Evolutionary conservation across 2,888 invertebrate species (phyloP), one percentile per base, ranked within the genome.

Genomic region (Peribatodes rhomboidaria): DNA sequence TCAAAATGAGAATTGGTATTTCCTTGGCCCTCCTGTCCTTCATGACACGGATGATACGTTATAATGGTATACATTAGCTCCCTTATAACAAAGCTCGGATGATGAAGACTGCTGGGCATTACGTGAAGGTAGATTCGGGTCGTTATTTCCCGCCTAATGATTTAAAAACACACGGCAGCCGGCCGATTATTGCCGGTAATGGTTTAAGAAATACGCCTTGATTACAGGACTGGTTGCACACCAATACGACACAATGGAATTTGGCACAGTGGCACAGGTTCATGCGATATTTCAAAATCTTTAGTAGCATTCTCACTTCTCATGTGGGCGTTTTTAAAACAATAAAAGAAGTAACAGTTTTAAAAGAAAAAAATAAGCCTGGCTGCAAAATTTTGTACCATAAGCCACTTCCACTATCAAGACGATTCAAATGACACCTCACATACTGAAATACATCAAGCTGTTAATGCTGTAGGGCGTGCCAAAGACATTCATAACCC

Each of bases 131-230:
- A 44, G 49, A 54, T 67, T 64, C 52, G 44, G 55, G 42, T 56
- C 50, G 65, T 65, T 53, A 67, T 67, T 59, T 55, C 27, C 49
- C 46, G 56, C 54, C 62, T 67, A 67, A 70, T 75, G 82, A 79
- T 85, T 84, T 75, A 73, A 81, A 80, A 86, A 82, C 72, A 79
- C 77, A 77, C 82, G 80, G 83, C 81, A 82, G 85, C 78, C 68
- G 22, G 72, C 71, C 73, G 78, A 77, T 79, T 80, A 85, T 85
- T 82, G 80, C 76, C 71, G 71, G 78, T 83, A 86, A 86, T 86
- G 82, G 76, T 74, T 74, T 71, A 77, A 79, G 78, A 78, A 80
- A 79, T 82, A 79, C 82, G 76, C 82, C 78, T 83, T 84, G 81
- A 87, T 86, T 87, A 78, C 76, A 79, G 78, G 79, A 75, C 76